These are phyloP conservation scores for Catagonus wagneri DNA, from an alignment of 2,113 vertebrate species.

Conservation along the genomic window DNA sequence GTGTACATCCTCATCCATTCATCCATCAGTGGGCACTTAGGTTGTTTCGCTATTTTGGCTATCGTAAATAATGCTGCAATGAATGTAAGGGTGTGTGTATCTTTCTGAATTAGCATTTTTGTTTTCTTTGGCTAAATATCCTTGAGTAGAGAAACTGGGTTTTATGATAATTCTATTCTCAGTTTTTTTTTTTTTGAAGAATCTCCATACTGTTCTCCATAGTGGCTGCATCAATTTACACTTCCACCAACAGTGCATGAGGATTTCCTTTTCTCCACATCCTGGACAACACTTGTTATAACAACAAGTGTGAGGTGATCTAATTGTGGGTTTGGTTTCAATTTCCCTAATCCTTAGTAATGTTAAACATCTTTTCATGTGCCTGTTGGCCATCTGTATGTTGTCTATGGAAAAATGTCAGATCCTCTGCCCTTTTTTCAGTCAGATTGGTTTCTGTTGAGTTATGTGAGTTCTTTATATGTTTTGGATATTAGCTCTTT, in stretches of 20 bases:
- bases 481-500: not conserved
- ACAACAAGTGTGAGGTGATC: not conserved
- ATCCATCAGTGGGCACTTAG: not conserved
- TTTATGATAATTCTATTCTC: not conserved
- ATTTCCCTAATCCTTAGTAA: not conserved
- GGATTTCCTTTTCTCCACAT: not conserved
- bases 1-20: not conserved
- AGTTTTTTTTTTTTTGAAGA: not conserved
- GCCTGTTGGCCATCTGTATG: not conserved
- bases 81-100: not conserved
- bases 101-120: not conserved
- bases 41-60: not conserved
- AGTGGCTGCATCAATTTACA: too few relatives aligned
- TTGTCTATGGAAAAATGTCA: not conserved
- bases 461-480: not conserved
- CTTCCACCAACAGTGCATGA: not conserved
- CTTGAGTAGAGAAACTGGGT: not conserved
- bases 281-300: not conserved
- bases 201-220: not conserved
- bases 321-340: not conserved
- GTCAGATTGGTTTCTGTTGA: not conserved
- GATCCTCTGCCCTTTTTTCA: not conserved
- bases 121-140: not conserved
- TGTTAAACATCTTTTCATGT: not conserved
- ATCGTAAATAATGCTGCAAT: not conserved